Conservation (phyloP, 2,113 vertebrate species). For the Chlamydotis undulata region DNA sequence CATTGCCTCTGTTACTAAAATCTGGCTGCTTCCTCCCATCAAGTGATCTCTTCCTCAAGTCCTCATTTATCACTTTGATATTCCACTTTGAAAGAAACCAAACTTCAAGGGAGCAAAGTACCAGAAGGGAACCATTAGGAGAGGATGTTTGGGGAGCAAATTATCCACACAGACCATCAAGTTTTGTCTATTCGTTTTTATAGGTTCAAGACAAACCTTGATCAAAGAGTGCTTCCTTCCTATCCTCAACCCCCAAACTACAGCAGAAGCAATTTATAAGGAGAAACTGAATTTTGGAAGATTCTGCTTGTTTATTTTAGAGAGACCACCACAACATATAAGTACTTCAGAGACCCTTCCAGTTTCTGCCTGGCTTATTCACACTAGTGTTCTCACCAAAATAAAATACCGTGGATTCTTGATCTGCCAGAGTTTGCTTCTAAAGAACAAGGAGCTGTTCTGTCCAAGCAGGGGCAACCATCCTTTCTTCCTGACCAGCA, state of each 20-base stretch:
- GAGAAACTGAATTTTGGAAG: background rate
- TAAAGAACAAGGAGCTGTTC: background rate
- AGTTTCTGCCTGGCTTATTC: background rate
- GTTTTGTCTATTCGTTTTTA: background rate
- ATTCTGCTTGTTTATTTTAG: background rate
- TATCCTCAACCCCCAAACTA: background rate
- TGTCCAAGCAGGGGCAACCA: background rate
- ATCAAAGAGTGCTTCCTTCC: background rate
- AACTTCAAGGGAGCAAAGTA: background rate
- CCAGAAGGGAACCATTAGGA: background rate
- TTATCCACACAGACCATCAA: background rate
- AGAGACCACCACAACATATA: background rate
- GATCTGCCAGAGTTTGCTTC: background rate
- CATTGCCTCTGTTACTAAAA: background rate
- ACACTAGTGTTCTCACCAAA: background rate
- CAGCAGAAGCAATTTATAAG: background rate
- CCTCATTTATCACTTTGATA: background rate
- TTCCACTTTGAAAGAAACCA: background rate
- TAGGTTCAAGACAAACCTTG: background rate
- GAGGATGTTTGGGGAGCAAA: background rate
- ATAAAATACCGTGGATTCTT: background rate
- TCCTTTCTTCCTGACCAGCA: background rate
- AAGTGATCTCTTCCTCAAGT: background rate
- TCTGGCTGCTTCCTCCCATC: background rate
- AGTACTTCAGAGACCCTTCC: background rate